phyloP scores from a whole-genome alignment of 2,888 invertebrate species.

The Meteorus cinctellus region DNA sequence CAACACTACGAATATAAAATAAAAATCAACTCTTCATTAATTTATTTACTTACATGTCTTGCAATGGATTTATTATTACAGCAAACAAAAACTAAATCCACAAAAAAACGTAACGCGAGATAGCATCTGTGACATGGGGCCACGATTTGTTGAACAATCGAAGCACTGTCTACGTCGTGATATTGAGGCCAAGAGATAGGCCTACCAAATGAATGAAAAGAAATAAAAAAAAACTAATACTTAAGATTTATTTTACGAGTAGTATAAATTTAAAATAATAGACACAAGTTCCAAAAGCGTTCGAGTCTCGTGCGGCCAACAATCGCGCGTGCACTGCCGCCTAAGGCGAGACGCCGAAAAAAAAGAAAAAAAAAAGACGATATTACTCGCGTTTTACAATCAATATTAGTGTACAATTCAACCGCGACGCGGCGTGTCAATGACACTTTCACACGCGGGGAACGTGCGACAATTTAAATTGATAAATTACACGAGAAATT shows the following conservation, averaged over 20 bases:
- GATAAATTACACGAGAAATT: neutral
- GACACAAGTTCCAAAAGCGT: neutral
- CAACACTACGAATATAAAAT: neutral
- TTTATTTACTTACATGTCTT: conserved; percentile 26
- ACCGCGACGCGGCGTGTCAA: conserved; percentile 60
- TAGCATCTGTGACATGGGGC: neutral
- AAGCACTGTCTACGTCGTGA: neutral
- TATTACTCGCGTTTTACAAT: conserved; percentile 63
- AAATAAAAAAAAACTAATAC: neutral
- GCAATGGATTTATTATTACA: neutral
- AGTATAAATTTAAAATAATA: neutral
- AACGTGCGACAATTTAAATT: conserved; percentile 35
- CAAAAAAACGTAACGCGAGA: neutral
- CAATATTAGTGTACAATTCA: conserved; percentile 66
- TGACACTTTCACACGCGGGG: conserved; percentile 46
- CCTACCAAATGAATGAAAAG: neutral
- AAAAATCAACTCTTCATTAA: neutral
- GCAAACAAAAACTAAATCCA: conserved; percentile 4
- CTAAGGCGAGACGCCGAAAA: conserved; percentile 40
- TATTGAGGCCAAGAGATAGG: conserved; percentile 1
- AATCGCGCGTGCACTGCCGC: conserved; percentile 46
- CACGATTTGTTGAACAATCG: conserved; percentile 24
- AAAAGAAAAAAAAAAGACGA: conserved; percentile 44
- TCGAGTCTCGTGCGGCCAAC: conserved; percentile 25
- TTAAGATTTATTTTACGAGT: neutral